These are phyloP conservation scores for Tapirus terrestris DNA, from an alignment of 2,113 vertebrate species.

Conservation along the genomic window DNA sequence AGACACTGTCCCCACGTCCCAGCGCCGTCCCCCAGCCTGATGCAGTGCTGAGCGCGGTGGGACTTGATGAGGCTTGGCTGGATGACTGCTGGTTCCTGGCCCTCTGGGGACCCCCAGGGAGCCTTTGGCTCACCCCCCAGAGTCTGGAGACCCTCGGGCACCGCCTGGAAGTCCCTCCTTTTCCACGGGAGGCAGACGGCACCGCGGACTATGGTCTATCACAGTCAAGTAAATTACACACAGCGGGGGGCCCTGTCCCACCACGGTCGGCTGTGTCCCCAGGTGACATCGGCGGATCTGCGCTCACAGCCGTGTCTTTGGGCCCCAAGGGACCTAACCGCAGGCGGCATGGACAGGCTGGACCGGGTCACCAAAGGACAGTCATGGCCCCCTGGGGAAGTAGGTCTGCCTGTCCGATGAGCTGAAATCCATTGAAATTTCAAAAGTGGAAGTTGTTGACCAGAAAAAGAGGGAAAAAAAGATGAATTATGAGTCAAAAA, in stretches of 20 bases:
- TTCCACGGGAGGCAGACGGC: neutral
- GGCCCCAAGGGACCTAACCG: neutral
- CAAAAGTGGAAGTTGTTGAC: neutral
- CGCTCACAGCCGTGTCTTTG: neutral
- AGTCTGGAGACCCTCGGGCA: neutral
- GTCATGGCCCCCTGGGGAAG: accelerated
- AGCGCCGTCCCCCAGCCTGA: accelerated
- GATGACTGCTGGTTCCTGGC: neutral
- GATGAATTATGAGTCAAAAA: too few species aligned
- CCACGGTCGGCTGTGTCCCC: accelerated
- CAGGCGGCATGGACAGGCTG: neutral
- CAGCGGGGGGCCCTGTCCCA: neutral
- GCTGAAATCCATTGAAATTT: neutral
- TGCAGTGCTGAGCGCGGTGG: neutral
- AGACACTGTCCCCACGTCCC: neutral
- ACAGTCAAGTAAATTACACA: neutral
- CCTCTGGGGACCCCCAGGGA: neutral
- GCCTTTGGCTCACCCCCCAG: neutral
- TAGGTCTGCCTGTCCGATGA: too few species aligned
- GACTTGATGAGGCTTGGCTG: neutral
- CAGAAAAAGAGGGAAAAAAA: neutral
- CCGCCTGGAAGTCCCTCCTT: neutral
- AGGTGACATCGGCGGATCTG: accelerated
- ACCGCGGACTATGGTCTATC: neutral
- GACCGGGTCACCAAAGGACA: neutral